These are phyloP conservation scores for Copsychus sechellarum DNA, from an alignment of 2,113 vertebrate genomes.

Conservation along the genomic window DNA sequence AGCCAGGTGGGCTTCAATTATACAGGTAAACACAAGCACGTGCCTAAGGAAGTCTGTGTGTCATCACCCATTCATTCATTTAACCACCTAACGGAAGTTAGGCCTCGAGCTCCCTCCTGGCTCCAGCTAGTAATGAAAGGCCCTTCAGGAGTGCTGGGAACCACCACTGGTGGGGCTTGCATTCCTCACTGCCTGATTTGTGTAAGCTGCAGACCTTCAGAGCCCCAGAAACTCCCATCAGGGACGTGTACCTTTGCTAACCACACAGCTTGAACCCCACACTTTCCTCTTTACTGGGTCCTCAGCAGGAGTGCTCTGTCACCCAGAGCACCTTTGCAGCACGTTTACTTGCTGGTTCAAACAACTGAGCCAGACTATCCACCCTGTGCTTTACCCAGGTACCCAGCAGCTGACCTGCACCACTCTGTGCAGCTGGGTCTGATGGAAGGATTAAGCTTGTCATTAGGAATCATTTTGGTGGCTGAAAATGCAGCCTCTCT, in stretches of 20 bases:
- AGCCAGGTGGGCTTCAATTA: fast-evolving
- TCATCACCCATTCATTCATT: neutral
- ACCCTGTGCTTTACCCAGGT: neutral
- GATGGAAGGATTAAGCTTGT: slow-evolving; percentile 51
- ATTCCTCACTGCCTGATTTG: neutral
- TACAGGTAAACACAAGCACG: neutral
- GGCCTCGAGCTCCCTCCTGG: neutral
- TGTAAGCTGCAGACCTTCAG: neutral
- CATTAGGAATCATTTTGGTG: slow-evolving; percentile 65
- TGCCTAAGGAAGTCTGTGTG: neutral
- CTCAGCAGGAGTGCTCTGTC: neutral
- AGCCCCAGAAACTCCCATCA: neutral
- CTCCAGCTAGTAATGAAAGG: neutral
- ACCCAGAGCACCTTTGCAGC: neutral
- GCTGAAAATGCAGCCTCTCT: slow-evolving; percentile 49
- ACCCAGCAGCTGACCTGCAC: fast-evolving
- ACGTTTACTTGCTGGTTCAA: neutral
- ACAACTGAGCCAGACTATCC: neutral
- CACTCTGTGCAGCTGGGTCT: neutral
- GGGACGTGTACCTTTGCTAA: fast-evolving
- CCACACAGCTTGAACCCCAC: neutral
- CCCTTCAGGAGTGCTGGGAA: neutral
- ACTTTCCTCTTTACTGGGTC: neutral
- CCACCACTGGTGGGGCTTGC: fast-evolving
- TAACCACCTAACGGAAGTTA: neutral